These are phyloP conservation scores for Brachyhypopomus gauderio DNA, from an alignment of 2,113 vertebrate species.

Conservation along the genomic window DNA sequence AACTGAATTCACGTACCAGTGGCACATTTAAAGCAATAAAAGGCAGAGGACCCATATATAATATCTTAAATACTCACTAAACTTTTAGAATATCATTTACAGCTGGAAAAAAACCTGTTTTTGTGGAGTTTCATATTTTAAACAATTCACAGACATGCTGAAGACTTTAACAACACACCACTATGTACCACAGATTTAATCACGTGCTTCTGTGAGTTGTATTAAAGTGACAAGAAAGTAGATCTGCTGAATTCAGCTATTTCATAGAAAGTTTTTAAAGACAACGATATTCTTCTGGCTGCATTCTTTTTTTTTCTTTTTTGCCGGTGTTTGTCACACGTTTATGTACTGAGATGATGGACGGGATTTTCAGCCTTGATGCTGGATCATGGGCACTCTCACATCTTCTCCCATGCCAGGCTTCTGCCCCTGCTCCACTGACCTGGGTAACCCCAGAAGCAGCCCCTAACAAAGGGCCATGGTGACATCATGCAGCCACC, in stretches of 20 bases:
- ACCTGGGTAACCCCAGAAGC: constrained; percentile 4
- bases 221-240: constrained; percentile 31
- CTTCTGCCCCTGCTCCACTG: too few relatives aligned
- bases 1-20: constrained; percentile 12
- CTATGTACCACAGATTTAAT: neutral
- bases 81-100: constrained; percentile 4
- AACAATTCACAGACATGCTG: neutral
- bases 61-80: constrained; percentile 11
- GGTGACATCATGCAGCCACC: constrained; percentile 49
- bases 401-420: too few relatives aligned
- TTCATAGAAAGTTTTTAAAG: constrained; percentile 7
- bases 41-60: constrained; percentile 22
- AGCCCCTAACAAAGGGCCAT: constrained; percentile 51
- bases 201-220: neutral
- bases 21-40: constrained; percentile 27
- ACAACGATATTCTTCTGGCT: neutral
- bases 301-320: neutral
- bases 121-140: neutral
- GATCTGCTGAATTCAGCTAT: constrained; percentile 16
- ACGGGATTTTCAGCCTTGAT: neutral
- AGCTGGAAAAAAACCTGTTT: neutral
- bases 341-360: neutral
- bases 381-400: too few relatives aligned
- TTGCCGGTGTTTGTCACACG: neutral
- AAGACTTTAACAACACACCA: neutral